These are phyloP conservation scores for Cantharis flavilabris DNA, from an alignment of 2,888 invertebrate species.

Conservation along the genomic window DNA sequence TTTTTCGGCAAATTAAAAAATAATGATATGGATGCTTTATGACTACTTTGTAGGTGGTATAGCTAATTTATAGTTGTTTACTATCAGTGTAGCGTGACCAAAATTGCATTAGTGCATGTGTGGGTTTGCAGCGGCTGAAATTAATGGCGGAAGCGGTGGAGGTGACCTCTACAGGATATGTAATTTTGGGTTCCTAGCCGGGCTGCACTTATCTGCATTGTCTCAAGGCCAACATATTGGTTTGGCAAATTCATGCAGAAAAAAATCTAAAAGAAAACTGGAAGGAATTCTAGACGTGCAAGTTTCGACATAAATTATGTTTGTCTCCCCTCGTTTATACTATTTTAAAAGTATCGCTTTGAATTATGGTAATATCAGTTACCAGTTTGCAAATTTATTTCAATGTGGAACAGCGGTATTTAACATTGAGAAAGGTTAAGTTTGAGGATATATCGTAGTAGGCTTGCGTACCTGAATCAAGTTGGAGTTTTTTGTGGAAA, in stretches of 20 bases:
- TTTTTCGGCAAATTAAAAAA: background rate
- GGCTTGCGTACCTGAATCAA: background rate
- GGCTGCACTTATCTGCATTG: slow-evolving; percentile 27
- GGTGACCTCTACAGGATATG: slow-evolving; percentile 32
- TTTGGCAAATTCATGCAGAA: slow-evolving; percentile 17
- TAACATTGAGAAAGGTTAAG: slow-evolving; percentile 39
- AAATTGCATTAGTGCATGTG: slow-evolving; percentile 9
- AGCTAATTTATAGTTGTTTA: background rate
- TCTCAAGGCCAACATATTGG: slow-evolving; percentile 33
- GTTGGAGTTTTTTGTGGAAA: background rate
- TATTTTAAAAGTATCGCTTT: background rate
- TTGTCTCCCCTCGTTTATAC: background rate
- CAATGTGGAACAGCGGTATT: slow-evolving; percentile 27
- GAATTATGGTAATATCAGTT: background rate
- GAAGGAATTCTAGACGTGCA: background rate
- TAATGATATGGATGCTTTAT: background rate
- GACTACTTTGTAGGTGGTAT: background rate
- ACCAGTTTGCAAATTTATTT: slow-evolving; percentile 9
- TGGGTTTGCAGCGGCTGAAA: slow-evolving; percentile 15
- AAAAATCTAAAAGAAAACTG: slow-evolving; percentile 2
- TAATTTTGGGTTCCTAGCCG: slow-evolving; percentile 20
- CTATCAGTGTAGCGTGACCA: slow-evolving; percentile 6
- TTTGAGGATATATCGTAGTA: slow-evolving; percentile 16
- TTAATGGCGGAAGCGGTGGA: slow-evolving; percentile 34
- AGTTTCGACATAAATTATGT: background rate